Base-by-base conservation (phyloP, 1,140 invertebrate species). In the Lamellibrachia luymesi region DNA sequence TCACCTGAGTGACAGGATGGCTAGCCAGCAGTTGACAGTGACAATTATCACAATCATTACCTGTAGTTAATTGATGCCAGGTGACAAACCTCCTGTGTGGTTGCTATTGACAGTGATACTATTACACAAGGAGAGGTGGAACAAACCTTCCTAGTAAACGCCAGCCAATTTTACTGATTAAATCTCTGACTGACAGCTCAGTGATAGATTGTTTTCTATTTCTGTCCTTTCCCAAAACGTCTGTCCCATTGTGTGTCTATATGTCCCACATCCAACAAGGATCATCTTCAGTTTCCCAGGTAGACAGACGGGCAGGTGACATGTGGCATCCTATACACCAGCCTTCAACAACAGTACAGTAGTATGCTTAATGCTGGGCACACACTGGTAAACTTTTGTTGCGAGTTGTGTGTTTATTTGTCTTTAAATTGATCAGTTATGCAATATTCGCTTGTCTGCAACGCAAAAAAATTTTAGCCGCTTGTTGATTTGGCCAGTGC, bases 1-100 rank as follows among this genome's bases (percentile, higher is more conserved):
- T 80, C 64, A 22, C 64, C 64, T 80, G 64, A 80, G 13, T 80
- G 64, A 80, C 64, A 80, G 64, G 13, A 10, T 22, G 13, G 64
- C 64, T 22, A 80, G 64, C 25, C 64, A 22, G 13, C 64, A 8
- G 64, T 80, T 80, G 64, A 80, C 64, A 80, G 4, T 80, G 64
- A 80, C 38, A 80, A 80, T 80, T 80, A 80, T 80, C 64, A 80
- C 64, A 80, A 80, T 80, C 64, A 80, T 80, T 80, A 80, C 64
- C 64, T 17, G 64, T 22, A 22, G 64, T 80, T 80, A 80, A 80
- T 80, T 80, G 64, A 22, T 80, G 64, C 25, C 64, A 80, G 64
- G 64, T 80, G 64, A 80, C 64, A 80, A 22, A 80, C 64, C 13
- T 22, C 64, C 13, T 80, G 64, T 4, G 4, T 22, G 64, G 64